phyloP scores from a whole-genome alignment of 2,888 invertebrate genomes.

The Cephus nigrinus region DNA sequence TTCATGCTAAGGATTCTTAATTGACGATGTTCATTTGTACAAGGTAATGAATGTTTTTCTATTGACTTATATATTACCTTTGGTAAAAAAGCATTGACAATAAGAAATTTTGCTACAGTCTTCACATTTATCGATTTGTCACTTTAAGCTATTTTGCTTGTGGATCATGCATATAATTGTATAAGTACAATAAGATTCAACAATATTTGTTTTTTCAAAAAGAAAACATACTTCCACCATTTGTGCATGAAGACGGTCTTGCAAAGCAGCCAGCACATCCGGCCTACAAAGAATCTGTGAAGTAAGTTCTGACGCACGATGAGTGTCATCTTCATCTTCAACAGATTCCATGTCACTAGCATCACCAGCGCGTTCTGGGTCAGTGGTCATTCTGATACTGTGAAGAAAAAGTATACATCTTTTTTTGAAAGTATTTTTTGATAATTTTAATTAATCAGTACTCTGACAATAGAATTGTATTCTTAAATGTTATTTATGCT shows the following conservation, averaged over 20 bases:
- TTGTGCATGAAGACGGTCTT: conserved; percentile 71
- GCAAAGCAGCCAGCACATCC: conserved; percentile 72
- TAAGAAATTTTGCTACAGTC: no score
- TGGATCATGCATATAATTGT: conserved; percentile 13
- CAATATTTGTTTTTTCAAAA: conserved; percentile 5
- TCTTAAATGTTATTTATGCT: not conserved
- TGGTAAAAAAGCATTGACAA: no score
- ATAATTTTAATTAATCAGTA: not conserved
- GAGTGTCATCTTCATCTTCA: conserved; percentile 74
- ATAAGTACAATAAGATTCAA: conserved; percentile 19
- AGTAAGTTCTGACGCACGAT: conserved; percentile 65
- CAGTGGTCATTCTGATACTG: conserved; percentile 70
- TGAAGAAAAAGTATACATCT: not conserved
- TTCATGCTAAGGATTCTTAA: no score
- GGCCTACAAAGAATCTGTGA: conserved; percentile 68
- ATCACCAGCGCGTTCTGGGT: conserved; percentile 74
- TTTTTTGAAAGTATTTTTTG: not conserved
- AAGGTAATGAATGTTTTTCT: no score
- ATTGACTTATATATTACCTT: no score
- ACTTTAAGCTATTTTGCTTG: no score
- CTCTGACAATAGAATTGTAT: not conserved
- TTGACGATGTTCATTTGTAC: no score
- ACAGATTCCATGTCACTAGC: conserved; percentile 76
- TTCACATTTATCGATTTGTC: no score
- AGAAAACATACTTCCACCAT: conserved; percentile 67